Evolutionary conservation across 1,140 invertebrate species (phyloP).

Genomic region (Eueides isabella): DNA sequence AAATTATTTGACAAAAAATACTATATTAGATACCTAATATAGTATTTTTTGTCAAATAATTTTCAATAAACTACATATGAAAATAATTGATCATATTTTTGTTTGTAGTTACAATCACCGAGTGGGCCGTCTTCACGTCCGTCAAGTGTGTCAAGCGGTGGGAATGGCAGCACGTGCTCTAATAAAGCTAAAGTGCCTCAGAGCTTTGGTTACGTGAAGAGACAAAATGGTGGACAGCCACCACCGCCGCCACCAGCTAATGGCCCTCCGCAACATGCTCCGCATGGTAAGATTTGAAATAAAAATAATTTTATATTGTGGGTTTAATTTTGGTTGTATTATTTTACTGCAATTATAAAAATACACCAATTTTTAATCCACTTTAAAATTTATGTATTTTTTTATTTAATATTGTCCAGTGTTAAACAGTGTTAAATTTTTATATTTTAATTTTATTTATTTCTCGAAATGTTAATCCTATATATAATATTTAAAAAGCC

Average conservation of each 20-base stretch:
- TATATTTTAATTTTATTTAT: no score
- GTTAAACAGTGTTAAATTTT: no score
- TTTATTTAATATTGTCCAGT: no score
- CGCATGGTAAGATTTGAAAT: conserved; percentile 43
- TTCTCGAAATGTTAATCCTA: no score
- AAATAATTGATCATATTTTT: neutral
- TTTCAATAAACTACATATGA: no score
- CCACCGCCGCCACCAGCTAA: conserved; percentile 63
- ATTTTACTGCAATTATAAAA: no score
- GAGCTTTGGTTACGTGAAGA: conserved; percentile 92
- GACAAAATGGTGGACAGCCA: conserved; percentile 84
- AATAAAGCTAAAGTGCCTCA: conserved; percentile 85
- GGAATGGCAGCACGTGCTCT: conserved; percentile 82
- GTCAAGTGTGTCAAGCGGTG: conserved; percentile 72
- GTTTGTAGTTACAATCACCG: conserved; percentile 69
- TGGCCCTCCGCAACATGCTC: conserved; percentile 66
- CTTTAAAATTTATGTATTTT: no score
- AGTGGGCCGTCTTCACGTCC: conserved; percentile 70
- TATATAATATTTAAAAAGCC: no score
- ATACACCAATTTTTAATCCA: no score
- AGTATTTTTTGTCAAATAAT: no score
- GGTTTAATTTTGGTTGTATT: neutral
- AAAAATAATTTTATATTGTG: neutral
- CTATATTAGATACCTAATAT: no score
- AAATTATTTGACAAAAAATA: no score